Evolutionary conservation across 2,797 vertebrate species (phyloP).

Genomic region (Scolopax bukidnonensis): DNA sequence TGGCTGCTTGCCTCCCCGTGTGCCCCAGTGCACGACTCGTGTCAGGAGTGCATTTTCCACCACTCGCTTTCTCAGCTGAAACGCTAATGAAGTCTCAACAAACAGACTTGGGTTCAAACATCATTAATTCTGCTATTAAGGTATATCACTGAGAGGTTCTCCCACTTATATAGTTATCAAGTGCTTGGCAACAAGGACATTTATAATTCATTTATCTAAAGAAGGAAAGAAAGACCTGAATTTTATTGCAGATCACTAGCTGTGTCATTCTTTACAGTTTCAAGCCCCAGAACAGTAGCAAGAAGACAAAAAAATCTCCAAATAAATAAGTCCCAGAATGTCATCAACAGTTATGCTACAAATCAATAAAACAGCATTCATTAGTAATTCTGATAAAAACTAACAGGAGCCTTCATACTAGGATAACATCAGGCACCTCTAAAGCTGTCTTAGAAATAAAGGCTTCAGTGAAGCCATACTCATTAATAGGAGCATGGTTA

Average conservation of each 20-base stretch:
- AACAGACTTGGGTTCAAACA: conserved; percentile 67
- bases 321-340: background rate
- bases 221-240: conserved; percentile 40
- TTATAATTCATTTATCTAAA: conserved; percentile 57
- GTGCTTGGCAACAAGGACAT: conserved; percentile 64
- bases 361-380: background rate
- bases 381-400: background rate
- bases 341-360: background rate
- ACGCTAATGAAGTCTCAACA: conserved; percentile 66
- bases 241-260: conserved; percentile 44
- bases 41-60: background rate
- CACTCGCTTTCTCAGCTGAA: background rate
- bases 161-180: conserved; percentile 56
- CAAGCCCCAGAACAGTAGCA: background rate
- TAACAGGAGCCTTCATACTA: background rate
- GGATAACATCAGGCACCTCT: background rate
- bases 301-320: background rate
- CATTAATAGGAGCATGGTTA: accelerated
- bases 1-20: background rate
- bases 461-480: background rate
- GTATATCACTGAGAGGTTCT: conserved; percentile 54
- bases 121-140: conserved; percentile 69
- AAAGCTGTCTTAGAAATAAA: background rate
- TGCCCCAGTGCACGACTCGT: background rate
- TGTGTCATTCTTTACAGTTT: conserved; percentile 13